Base-by-base conservation (phyloP, 2,888 invertebrate genomes). In the Bhutanitis thaidina region DNA sequence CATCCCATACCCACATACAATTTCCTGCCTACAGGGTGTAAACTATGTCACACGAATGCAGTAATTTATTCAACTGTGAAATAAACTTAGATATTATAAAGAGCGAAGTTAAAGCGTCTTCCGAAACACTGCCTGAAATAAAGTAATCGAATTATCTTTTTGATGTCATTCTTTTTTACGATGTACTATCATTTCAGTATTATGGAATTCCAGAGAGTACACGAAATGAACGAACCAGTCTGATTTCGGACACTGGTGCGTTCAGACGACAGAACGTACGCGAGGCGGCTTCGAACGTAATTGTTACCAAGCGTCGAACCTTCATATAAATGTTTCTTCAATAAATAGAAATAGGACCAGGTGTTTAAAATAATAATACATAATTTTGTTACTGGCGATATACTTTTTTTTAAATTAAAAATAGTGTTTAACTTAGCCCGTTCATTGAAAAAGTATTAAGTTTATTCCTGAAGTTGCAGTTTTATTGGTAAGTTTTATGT, bases 161-260 rank as follows among this genome's bases (percentile, higher is more conserved):
- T 25, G 16, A 25, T 45, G 36, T 45, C 29, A 25, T 36, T 44
- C 12, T 35, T 44, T 35, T 45, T 29, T 16, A 38, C 45, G 45
- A 39, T 30, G 20, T 20, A 32, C 34, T 39, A 47, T 32, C 39
- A 46, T 10, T 46, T 39, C 47, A 14, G 34, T 39, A 20, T 39
- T 5, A 39, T 16, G 47, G 39, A 32, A 34, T 39, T 16, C 39
- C 20, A 9, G 25, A 39, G 32, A 38, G 38, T 7, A 1, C n/a
- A 7, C 9, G 29, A 29, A 9, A 12, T 12, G 32, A 32, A 39
- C 25, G n/a, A 32, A 39, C 25, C 47, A 47, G 47, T 47, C 32
- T 20, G 34, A 12, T 47, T 47, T 8, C n/a, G 34, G 34, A 32
- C 47, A 13, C 20, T 20, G 39, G 12, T 32, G 20, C 10, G 47